Percentiles rank a stretch among this genome's conserved stretches.
Evolutionary conservation across 2,888 invertebrate species (phyloP).

Genomic region (Caenorhabditis imperialis): DNA sequence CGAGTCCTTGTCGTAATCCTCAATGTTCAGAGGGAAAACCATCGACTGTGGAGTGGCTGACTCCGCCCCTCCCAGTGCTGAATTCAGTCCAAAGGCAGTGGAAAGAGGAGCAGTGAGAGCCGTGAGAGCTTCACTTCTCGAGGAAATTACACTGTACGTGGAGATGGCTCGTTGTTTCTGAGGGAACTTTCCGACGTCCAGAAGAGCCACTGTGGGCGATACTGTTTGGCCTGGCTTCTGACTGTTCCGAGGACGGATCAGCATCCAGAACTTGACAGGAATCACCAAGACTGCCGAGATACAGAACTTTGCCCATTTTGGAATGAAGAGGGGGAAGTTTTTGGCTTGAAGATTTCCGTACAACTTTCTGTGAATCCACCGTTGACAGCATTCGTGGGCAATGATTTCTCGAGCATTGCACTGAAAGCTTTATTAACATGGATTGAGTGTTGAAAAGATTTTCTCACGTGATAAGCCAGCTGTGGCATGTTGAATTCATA

Average conservation of each 20-base stretch:
- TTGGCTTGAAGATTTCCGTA: conserved; percentile 73
- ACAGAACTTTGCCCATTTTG: conserved; percentile 72
- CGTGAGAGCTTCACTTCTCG: conserved; percentile 62
- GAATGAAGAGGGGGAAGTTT: conserved; percentile 50
- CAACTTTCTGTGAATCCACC: conserved; percentile 80
- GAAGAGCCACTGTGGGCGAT: conserved; percentile 72
- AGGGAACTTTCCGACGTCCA: conserved; percentile 66
- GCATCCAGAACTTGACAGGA: conserved; percentile 70
- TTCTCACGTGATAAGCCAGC: conserved; percentile 72
- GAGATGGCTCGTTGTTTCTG: conserved; percentile 67
- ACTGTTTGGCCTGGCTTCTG: conserved; percentile 29
- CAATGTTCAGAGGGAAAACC: conserved; percentile 62
- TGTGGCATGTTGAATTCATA: conserved; percentile 69
- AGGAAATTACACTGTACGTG: conserved; percentile 66
- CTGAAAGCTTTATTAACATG: no score
- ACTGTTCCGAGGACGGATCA: conserved; percentile 58
- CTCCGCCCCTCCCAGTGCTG: conserved; percentile 50
- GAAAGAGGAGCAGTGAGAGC: conserved; percentile 61
- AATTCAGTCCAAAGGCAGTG: conserved; percentile 43
- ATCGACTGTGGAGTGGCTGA: conserved; percentile 66
- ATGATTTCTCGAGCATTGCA: conserved; percentile 78
- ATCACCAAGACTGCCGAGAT: conserved; percentile 69
- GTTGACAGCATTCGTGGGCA: conserved; percentile 81
- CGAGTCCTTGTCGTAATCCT: conserved; percentile 55
- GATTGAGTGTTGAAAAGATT: no score